Evolutionary conservation across 2,113 vertebrate genomes (phyloP), one percentile per base, ranked within the genome.

Genomic region (Willisornis vidua): DNA sequence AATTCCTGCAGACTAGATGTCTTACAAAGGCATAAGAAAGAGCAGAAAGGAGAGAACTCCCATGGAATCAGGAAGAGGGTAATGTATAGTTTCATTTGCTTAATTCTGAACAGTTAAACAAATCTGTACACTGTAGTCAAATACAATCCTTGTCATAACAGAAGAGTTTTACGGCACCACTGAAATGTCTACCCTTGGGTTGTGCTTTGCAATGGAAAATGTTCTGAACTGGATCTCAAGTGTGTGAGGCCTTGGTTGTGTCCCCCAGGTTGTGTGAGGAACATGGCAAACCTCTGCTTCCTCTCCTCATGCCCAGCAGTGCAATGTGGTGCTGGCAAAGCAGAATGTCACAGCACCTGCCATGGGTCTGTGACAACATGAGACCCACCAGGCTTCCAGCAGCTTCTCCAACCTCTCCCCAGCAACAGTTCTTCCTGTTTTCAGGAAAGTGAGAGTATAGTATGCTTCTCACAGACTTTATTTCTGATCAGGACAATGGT

Each of bases 361-460:
- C 0, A 0, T 10, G 70, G 35, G 17, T 46, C 58, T 73, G n/a
- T 4, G 10, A 51, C 74, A 66, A 18, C 4, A 4, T 26, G 26
- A 80, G 80, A 65, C 33, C 39, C 59, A 62, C 33, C 1, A 5
- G n/a, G 19, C n/a, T 66, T 89, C 55, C 59, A 57, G 73, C 41
- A 87, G 68, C 43, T 61, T 70, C 76, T 73, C 25, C 43, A 41
- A 0, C 46, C 12, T 87, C 51, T 55, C 25, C 2, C 0, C 66
- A 23, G 71, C 65, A 74, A 41, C 25, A 31, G 3, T 58, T 66
- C 51, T 84, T 84, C 59, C 73, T 0, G 0, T 67, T 71, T 45
- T 46, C 43, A 45, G 72, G 41, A 58, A 78, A 62, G 33, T 43
- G 25, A 61, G 49, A 72, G 9, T 12, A 28, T 4, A 22, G 12